Conservation (phyloP, 2,113 vertebrate species). For the Tapirus terrestris region DNA sequence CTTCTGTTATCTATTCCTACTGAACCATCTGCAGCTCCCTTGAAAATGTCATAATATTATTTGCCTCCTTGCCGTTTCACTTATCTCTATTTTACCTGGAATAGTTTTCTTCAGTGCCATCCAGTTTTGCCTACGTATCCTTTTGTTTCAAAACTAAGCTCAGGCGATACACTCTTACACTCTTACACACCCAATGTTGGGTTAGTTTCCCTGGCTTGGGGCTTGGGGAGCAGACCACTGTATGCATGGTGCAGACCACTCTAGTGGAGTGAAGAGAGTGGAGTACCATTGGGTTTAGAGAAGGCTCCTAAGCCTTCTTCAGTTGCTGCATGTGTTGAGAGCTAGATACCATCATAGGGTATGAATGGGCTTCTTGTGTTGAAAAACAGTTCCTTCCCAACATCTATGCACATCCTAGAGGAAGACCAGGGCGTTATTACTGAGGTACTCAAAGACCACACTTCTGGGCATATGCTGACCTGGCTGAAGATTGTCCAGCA, state of each 20-base stretch:
- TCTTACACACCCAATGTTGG: background rate
- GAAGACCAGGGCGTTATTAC: constrained; percentile 89
- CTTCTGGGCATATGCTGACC: constrained; percentile 83
- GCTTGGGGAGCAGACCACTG: background rate
- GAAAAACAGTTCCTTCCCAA: constrained; percentile 95
- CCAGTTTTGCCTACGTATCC: background rate
- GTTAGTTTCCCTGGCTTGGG: background rate
- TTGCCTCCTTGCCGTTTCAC: background rate
- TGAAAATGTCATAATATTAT: background rate
- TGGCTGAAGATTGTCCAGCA: constrained; percentile 95
- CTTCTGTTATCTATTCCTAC: background rate
- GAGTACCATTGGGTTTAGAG: background rate
- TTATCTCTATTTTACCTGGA: background rate
- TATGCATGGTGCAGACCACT: background rate
- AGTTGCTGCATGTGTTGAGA: background rate
- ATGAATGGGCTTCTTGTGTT: constrained; percentile 94
- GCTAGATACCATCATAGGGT: constrained; percentile 4
- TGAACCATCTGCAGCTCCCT: background rate
- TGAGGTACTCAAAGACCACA: constrained; percentile 88
- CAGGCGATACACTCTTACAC: background rate
- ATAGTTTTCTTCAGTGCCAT: background rate
- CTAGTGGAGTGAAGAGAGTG: background rate
- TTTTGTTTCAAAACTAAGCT: background rate
- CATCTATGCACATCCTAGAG: constrained; percentile 92
- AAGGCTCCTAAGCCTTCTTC: background rate